Evolutionary conservation across 92 coral and sea anemone genomes (phyloP).

Genomic region (Ricordea florida): DNA sequence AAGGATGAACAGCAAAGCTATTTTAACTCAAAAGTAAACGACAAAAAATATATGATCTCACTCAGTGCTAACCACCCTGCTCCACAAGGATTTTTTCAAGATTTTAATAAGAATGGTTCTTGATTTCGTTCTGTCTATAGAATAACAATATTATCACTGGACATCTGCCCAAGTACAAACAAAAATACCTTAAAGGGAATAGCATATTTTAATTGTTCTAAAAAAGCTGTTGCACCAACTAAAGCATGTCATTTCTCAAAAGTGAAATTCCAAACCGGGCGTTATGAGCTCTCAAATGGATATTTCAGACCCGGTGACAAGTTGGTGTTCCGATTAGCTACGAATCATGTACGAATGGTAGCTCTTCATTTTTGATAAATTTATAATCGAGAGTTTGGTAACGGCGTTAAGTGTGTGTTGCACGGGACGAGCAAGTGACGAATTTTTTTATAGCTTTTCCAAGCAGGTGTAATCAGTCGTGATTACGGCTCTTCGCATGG

Average conservation of each 20-base stretch:
- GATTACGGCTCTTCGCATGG: too few relatives aligned
- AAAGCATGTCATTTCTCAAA: background rate
- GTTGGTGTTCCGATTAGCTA: too few relatives aligned
- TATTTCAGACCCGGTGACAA: background rate
- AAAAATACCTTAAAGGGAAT: background rate
- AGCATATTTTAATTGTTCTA: background rate
- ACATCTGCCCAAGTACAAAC: background rate
- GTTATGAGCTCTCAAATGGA: background rate
- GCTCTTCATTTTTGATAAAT: background rate
- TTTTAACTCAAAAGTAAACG: background rate
- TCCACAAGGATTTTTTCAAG: too few relatives aligned
- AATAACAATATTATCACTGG: conserved; percentile 7
- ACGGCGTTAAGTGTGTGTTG: conserved; percentile 1
- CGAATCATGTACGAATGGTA: background rate
- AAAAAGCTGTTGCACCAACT: background rate
- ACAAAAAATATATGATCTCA: too few relatives aligned
- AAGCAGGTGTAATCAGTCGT: too few relatives aligned
- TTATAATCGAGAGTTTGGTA: background rate
- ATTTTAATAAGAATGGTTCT: background rate
- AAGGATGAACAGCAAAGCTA: background rate
- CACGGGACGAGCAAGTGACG: too few relatives aligned
- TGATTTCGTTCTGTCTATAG: background rate
- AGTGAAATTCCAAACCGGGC: conserved; percentile 1
- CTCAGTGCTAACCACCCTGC: too few relatives aligned
- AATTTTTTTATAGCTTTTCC: too few relatives aligned